These are phyloP conservation scores for Yponomeuta malinellus DNA, from an alignment of 2,888 invertebrate species.

Conservation along the genomic window DNA sequence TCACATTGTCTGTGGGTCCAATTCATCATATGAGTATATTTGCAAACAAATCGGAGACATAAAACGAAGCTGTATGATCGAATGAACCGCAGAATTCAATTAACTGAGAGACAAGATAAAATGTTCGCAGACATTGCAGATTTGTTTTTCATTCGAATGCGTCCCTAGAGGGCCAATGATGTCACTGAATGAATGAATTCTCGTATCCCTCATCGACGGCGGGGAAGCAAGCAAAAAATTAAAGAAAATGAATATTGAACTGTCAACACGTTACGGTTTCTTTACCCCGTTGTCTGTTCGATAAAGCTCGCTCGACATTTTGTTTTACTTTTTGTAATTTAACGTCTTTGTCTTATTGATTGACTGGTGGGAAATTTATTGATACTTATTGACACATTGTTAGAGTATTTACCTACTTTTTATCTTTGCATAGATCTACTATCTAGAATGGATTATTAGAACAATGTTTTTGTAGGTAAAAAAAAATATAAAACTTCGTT, in stretches of 20 bases:
- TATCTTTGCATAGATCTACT: too few species aligned
- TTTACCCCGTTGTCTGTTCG: not conserved
- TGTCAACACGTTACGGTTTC: slow-evolving; percentile 33
- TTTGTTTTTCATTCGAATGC: slow-evolving; percentile 30
- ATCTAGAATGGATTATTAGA: too few species aligned
- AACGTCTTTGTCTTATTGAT: not conserved
- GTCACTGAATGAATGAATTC: not conserved
- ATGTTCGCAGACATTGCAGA: slow-evolving; percentile 42
- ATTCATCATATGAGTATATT: slow-evolving; percentile 13
- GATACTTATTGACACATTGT: not conserved
- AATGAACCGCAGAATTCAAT: slow-evolving; percentile 66
- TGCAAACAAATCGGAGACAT: slow-evolving; percentile 39
- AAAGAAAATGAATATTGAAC: slow-evolving; percentile 34
- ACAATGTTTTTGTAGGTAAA: too few species aligned
- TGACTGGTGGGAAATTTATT: not conserved
- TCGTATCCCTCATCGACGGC: not conserved
- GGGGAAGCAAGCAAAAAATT: not conserved
- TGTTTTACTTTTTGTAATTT: not conserved
- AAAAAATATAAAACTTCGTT: too few species aligned
- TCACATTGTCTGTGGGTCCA: not conserved
- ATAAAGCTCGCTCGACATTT: slow-evolving; percentile 15
- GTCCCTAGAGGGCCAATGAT: slow-evolving; percentile 20
- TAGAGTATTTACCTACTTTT: not conserved
- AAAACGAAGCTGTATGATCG: slow-evolving; percentile 41
- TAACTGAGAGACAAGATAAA: slow-evolving; percentile 68